Conservation (phyloP, 2,113 vertebrate species). For the Toxostoma redivivum region DNA sequence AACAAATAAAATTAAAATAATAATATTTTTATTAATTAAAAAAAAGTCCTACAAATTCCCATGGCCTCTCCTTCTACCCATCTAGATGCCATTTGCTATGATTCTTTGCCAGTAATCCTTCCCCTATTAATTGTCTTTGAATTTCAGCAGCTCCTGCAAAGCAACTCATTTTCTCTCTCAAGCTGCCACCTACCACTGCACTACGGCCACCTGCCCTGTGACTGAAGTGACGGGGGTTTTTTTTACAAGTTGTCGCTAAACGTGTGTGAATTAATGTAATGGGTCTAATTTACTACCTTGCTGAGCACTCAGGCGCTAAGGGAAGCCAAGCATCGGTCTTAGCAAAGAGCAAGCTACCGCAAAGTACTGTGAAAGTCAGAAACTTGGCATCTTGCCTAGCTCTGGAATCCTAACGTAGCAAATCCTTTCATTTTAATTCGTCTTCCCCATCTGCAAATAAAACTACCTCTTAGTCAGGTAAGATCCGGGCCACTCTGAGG, state of each 20-base stretch:
- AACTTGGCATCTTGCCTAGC: neutral
- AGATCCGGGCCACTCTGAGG: accelerated
- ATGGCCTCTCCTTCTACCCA: neutral
- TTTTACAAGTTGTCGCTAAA: neutral
- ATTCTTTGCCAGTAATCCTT: neutral
- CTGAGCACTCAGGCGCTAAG: neutral
- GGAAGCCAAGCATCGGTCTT: neutral
- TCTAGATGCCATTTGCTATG: neutral
- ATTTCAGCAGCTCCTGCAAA: neutral
- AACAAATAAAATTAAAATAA: neutral
- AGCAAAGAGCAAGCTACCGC: neutral
- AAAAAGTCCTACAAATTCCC: neutral
- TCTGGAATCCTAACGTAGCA: neutral
- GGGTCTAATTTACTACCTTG: neutral
- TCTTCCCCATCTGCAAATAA: neutral
- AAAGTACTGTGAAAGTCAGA: neutral
- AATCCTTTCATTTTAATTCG: neutral
- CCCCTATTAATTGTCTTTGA: neutral
- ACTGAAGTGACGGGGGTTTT: neutral
- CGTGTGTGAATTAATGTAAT: neutral
- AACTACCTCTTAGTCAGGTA: neutral
- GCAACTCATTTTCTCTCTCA: neutral
- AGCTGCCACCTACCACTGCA: neutral
- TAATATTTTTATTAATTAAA: neutral
- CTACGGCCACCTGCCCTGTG: neutral